Base-by-base conservation (phyloP, 2,113 vertebrate genomes). In the Clarias macrocephalus region DNA sequence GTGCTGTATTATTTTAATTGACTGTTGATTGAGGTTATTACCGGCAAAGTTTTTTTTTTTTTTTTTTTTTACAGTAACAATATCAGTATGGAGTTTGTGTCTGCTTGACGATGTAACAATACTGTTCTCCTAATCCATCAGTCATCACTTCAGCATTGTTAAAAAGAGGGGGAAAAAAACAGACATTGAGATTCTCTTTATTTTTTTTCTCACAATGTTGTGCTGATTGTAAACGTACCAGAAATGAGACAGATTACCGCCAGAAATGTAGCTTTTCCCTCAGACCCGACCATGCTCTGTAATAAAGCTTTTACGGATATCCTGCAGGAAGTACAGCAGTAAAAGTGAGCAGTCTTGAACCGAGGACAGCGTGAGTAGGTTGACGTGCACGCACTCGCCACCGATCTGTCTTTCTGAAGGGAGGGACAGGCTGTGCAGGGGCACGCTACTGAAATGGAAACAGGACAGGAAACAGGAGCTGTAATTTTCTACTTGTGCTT, bases 401-500 rank as follows among this genome's bases (percentile, higher is more conserved):
- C 37, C 28, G 13, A 75, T 48, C 23, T 77, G 48, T n/a, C 48
- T 63, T 70, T 28, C 33, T 28, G 57, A n/a, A 65, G 42, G 66
- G 66, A 60, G 80, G n/a, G 25, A 79, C 48, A 21, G 30, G 57
- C 13, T 42, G 42, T 37, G 48, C 70, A 83, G 4, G 16, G 62
- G 86, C 75, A 11, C 92, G 87, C 88, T 88, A 87, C 90, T 83
- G 86, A 91, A 63, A 30, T 77, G 91, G 75, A 70, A 65, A 85
- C 30, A 18, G n/a, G 30, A 30, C 66, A 59, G 66, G 72, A 59
- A 70, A 72, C 1, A 90, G 91, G 93, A 94, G 92, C 92, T 95
- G 94, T 95, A 94, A 95, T 99, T 99, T 99, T 98, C 87, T 98
- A 98, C 96, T 94, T 92, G 95, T 96, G 97, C 96, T 96, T 95